Base-by-base conservation (phyloP, 2,888 invertebrate genomes). In the Penaeus monodon region DNA sequence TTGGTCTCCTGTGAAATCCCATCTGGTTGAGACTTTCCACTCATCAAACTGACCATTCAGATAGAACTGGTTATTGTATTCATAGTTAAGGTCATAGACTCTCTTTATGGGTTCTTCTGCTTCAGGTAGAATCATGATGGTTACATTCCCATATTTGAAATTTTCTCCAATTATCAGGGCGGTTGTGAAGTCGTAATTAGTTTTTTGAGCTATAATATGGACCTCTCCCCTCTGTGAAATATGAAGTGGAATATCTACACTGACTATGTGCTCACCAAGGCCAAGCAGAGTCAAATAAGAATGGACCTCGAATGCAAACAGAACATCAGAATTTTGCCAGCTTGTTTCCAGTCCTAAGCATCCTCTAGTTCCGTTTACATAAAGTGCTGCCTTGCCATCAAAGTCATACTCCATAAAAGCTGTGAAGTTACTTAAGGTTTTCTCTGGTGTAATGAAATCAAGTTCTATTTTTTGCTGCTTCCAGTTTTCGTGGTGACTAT, bases 31-130 rank as follows among this genome's bases (percentile, higher is more conserved):
- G 27, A n/a, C 49, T 38, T 70, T 44, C 70, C 63, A 64, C 1
- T 78, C 22, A 17, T 65, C 83, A 83, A 87, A 79, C 73, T 87
- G 86, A 17, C 70, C 86, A 29, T 79, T 24, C 20, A 87, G 44
- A 27, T 63, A 79, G 27, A 87, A 33, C 24, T 64, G 57, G n/a
- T 74, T 57, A 64, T 78, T 33, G 24, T 79, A 49, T 4, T 65
- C 78, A 79, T 87, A 87, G 24, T 66, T 64, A 10, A 87, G 33
- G 17, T 73, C 73, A 57, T 87, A 87, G 44, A 29, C 66, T 74
- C n/a, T 87, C 17, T 64, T 79, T 6, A 24, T 12, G 27, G 24
- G 64, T 14, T 78, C 64, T 57, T n/a, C 24, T 22, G 66, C 68
- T 49, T 33, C 27, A 24, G 83, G 49, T n/a, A 44, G 57, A 22